Conservation (phyloP, 2,113 vertebrate genomes). For the Mesoclemmys tuberculata region DNA sequence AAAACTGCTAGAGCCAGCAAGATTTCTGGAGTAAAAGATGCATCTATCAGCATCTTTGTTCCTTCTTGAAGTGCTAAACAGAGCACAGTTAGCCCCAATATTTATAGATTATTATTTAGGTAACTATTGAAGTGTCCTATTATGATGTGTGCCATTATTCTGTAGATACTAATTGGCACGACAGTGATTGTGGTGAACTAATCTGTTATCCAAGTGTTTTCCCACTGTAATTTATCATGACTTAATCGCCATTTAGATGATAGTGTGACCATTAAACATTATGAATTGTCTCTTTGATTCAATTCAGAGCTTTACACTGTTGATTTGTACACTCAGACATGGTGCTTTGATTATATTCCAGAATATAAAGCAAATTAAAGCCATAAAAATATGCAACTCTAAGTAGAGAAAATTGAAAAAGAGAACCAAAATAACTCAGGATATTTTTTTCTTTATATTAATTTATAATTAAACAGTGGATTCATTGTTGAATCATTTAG, state of each 20-base stretch:
- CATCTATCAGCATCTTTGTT: not conserved
- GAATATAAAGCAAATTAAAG: not conserved
- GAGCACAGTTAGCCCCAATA: not conserved
- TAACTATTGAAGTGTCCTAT: slow-evolving; percentile 2
- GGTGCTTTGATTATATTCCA: not conserved
- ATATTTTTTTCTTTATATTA: not conserved
- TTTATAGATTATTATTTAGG: not conserved
- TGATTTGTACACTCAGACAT: not conserved
- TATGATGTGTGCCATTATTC: slow-evolving; percentile 40
- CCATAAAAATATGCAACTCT: not conserved
- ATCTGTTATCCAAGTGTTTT: slow-evolving; percentile 4
- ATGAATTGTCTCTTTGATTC: not conserved
- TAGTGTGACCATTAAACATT: not conserved
- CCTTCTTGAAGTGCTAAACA: not conserved
- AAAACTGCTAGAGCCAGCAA: not conserved
- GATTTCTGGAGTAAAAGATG: not conserved
- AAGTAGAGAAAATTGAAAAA: slow-evolving; percentile 1
- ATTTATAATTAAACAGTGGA: not conserved
- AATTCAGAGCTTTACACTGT: not conserved
- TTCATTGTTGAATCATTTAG: not conserved
- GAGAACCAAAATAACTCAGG: not conserved
- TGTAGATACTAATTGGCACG: slow-evolving; percentile 49
- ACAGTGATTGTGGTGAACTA: slow-evolving; percentile 45
- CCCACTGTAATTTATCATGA: not conserved
- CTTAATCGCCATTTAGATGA: slow-evolving; percentile 21